A percentile compares a stretch with the other conserved stretches of the same genome.
These are phyloP conservation scores for Lutraria lutraria DNA, from an alignment of 2,888 invertebrate species.

Conservation along the genomic window DNA sequence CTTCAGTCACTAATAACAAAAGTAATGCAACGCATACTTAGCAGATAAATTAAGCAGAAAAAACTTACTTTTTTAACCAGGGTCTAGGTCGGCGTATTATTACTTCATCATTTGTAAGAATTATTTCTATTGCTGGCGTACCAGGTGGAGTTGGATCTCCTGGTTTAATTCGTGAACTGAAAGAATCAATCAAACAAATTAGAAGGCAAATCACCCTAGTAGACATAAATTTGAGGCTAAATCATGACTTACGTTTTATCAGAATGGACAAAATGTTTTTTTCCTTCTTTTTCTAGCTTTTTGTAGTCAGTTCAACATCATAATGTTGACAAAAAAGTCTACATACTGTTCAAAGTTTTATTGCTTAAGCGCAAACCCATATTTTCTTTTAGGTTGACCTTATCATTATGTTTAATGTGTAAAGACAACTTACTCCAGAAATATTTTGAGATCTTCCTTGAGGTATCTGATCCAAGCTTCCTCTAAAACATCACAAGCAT, in stretches of 20 bases:
- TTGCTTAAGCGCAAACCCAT: too few relatives aligned
- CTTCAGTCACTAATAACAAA: too few relatives aligned
- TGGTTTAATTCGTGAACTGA: constrained; percentile 78
- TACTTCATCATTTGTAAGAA: constrained; percentile 82
- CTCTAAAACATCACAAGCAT: constrained; percentile 81
- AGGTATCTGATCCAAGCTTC: constrained; percentile 84
- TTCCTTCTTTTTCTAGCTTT: too few relatives aligned
- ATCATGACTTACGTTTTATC: too few relatives aligned
- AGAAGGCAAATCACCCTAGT: too few relatives aligned
- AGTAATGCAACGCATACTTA: too few relatives aligned
- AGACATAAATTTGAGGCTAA: too few relatives aligned
- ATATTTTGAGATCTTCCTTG: constrained; percentile 85
- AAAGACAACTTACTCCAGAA: constrained; percentile 83
- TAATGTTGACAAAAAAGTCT: too few relatives aligned
- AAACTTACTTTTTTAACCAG: constrained; percentile 83
- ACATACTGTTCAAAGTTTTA: too few relatives aligned
- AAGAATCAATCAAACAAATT: constrained; percentile 23
- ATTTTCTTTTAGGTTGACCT: too few relatives aligned
- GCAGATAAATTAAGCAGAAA: background rate
- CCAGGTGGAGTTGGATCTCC: constrained; percentile 80
- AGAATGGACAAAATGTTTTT: too few relatives aligned
- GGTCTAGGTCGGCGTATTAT: constrained; percentile 83
- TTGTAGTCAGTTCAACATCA: too few relatives aligned
- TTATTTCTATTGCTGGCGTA: constrained; percentile 84
- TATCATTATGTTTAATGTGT: background rate